These are phyloP conservation scores for Chelidonichthys spinosus DNA, from an alignment of 2,797 vertebrate genomes.

Conservation along the genomic window DNA sequence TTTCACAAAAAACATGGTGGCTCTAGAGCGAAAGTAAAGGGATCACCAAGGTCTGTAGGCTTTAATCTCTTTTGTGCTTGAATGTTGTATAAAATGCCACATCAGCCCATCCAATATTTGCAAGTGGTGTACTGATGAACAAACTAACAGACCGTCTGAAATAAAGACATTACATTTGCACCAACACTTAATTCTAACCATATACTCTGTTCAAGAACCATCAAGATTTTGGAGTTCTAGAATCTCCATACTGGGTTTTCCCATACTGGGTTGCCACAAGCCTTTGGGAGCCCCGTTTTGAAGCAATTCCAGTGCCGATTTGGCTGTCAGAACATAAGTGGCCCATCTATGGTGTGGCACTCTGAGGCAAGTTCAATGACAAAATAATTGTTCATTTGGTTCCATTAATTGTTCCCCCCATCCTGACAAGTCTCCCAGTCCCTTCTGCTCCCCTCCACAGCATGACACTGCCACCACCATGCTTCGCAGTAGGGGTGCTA, in stretches of 20 bases:
- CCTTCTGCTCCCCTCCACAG: constrained; percentile 63
- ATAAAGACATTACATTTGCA: constrained; percentile 2
- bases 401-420: constrained; percentile 51
- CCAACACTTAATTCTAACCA: neutral
- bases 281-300: constrained; percentile 35
- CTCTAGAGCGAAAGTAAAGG: neutral
- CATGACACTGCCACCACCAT: constrained; percentile 64
- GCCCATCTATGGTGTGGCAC: constrained; percentile 41
- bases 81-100: constrained; percentile 4
- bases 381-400: constrained; percentile 41
- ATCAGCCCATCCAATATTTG: neutral
- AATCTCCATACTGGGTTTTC: too few species aligned
- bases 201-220: constrained; percentile 11
- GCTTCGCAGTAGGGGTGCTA: constrained; percentile 68
- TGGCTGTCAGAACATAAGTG: constrained; percentile 48
- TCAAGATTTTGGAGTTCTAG: neutral
- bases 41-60: neutral
- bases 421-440: constrained; percentile 39
- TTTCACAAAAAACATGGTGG: neutral
- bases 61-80: neutral
- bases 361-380: constrained; percentile 30
- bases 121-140: neutral
- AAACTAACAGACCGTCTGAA: neutral
- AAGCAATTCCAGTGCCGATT: constrained; percentile 41
- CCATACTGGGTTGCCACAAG: constrained; percentile 10